phyloP scores from a whole-genome alignment of 2,888 invertebrate genomes.

The Muschampia plurimacula region DNA sequence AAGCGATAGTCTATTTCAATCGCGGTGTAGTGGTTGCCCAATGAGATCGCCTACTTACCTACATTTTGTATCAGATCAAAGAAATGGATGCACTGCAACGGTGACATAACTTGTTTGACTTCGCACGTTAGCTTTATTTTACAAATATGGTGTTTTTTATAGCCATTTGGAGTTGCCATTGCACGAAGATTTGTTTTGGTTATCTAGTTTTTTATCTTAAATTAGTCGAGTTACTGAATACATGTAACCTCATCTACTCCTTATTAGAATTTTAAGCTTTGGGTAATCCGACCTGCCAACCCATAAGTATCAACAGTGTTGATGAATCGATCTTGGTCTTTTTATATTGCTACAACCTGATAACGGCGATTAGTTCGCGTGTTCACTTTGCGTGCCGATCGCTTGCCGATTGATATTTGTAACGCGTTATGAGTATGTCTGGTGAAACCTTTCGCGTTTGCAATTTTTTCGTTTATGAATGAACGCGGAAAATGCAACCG shows the following conservation, averaged over 20 bases:
- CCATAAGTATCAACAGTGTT: neutral
- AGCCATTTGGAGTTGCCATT: neutral
- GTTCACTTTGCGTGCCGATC: conserved; percentile 22
- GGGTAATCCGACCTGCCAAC: neutral
- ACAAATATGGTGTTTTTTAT: conserved; percentile 13
- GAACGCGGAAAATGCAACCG: conserved; percentile 27
- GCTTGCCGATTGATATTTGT: conserved; percentile 20
- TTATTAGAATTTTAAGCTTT: too few relatives aligned
- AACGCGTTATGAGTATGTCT: neutral
- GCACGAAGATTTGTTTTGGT: neutral
- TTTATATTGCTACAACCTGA: neutral
- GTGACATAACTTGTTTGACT: conserved; percentile 23
- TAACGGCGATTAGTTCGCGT: conserved; percentile 17
- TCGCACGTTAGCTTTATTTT: conserved; percentile 14
- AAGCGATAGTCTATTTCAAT: conserved; percentile 36
- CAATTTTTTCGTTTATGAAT: conserved; percentile 26
- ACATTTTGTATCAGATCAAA: conserved; percentile 36
- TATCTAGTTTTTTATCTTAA: too few relatives aligned
- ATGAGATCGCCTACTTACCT: conserved; percentile 30
- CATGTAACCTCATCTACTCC: too few relatives aligned
- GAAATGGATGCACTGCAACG: conserved; percentile 21
- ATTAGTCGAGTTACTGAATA: too few relatives aligned
- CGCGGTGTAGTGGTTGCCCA: conserved; percentile 11
- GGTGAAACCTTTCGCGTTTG: conserved; percentile 26
- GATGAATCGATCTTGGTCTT: neutral